Evolutionary conservation across 35 echinoderm and acorn worm genomes (phyloP), one percentile per base, ranked within the genome.

Genomic region (Holothuria glaberrima): DNA sequence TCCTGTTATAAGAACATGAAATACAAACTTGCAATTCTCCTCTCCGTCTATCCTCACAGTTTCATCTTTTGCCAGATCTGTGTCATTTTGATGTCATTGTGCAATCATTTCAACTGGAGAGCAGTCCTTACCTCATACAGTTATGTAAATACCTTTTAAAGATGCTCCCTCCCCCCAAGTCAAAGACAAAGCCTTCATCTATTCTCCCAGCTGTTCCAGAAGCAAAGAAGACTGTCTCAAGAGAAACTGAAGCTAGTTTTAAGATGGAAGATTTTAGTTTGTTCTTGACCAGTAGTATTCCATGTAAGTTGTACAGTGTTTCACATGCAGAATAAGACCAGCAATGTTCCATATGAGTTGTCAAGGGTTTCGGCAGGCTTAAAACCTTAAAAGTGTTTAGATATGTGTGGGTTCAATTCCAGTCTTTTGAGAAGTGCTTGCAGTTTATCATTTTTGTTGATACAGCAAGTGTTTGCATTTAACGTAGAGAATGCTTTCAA

Each of bases 71-170:
- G n/a, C 50, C 79, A 2, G 79, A 82, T 48, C 59, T 86, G 6
- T 35, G 30, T 34, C 58, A 94, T 22, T 35, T 91, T 24, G 92
- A 97, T 32, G 61, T 72, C 29, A 68, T 72, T 9, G 75, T 94
- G 75, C 73, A 97, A 57, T 97, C 89, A 9, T 57, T 97, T 18
- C 95, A 97, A 38, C 75, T 97, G 30, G 95, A 97, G 75, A 88
- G 82, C 26, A 91, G 78, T 45, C 92, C 83, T 2, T 86, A 94
- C 21, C 89, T 97, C 64, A 90, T 91, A 34, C 62, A 78, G 18
- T 41, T 97, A 31, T 90, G 86, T 19, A 83, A 97, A 67, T 92
- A 91, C 46, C 65, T 83, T 26, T 12, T 92, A 20, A 70, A 77
- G 65, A 92, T 68, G 5, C 48, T 92, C 32, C 45, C 68, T 18